These are phyloP conservation scores for Andricus grossulariae DNA, from an alignment of 1,140 invertebrate genomes.

Conservation along the genomic window DNA sequence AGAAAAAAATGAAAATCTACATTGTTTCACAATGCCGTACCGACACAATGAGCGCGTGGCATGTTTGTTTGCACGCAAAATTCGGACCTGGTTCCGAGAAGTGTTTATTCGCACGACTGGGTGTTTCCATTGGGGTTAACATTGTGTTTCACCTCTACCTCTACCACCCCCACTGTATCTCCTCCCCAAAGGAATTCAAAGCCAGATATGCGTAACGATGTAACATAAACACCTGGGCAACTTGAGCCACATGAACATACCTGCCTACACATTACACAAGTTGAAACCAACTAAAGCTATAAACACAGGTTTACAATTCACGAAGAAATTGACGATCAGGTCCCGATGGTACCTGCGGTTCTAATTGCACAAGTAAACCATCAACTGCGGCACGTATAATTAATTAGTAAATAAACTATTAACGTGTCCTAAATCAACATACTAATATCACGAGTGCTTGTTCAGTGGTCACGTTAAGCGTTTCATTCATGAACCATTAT, in stretches of 20 bases:
- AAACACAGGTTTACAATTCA: conserved; percentile 18
- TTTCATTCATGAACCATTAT: not conserved
- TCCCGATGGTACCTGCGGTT: conserved; percentile 21
- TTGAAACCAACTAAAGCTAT: conserved; percentile 26
- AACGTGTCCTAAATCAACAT: conserved; percentile 31
- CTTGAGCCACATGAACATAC: conserved; percentile 3
- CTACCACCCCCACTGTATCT: no score
- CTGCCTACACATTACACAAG: not conserved
- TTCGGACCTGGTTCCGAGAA: conserved; percentile 4
- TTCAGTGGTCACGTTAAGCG: not conserved
- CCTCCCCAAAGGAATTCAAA: conserved; percentile 21
- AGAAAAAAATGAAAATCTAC: not conserved
- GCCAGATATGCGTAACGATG: conserved; percentile 14
- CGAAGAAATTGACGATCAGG: conserved; percentile 9
- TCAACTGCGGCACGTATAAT: conserved; percentile 24
- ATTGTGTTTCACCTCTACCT: conserved; percentile 26
- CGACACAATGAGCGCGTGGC: conserved; percentile 7
- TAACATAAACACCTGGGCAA: conserved; percentile 26
- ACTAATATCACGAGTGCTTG: conserved; percentile 2
- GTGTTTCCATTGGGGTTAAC: conserved; percentile 26
- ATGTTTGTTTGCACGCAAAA: conserved; percentile 20
- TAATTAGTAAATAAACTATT: conserved; percentile 29
- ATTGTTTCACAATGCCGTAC: conserved; percentile 2
- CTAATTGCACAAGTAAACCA: conserved; percentile 23
- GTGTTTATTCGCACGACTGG: conserved; percentile 23